These are phyloP conservation scores for Champsocephalus gunnari DNA, from an alignment of 2,797 vertebrate species.

Conservation along the genomic window DNA sequence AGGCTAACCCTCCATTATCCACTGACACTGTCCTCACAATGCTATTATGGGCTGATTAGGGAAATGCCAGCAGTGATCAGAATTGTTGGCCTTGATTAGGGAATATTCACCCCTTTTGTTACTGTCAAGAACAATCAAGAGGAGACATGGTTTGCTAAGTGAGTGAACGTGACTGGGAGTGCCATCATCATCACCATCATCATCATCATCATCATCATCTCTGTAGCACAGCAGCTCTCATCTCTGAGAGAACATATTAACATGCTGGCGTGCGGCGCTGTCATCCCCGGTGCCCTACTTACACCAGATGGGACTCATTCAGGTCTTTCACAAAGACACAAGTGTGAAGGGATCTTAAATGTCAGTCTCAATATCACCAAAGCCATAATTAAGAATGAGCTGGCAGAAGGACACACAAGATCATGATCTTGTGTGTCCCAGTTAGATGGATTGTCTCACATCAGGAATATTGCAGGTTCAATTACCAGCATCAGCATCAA, in stretches of 20 bases:
- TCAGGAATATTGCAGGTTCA: slow-evolving; percentile 8
- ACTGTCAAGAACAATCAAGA: slow-evolving; percentile 69
- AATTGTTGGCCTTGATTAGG: slow-evolving; percentile 59
- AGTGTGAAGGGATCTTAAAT: slow-evolving; percentile 67
- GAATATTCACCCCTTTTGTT: slow-evolving; percentile 66
- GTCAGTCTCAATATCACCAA: slow-evolving; percentile 63
- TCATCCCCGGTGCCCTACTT: slow-evolving; percentile 72
- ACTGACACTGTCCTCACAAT: slow-evolving; percentile 56
- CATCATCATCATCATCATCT: background rate
- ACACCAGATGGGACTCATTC: slow-evolving; percentile 77
- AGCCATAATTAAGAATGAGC: slow-evolving; percentile 55
- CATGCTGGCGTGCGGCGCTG: slow-evolving; percentile 46
- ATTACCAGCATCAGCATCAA: background rate
- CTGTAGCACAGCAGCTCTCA: slow-evolving; percentile 44
- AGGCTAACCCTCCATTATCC: slow-evolving; percentile 55
- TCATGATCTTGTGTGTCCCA: slow-evolving; percentile 25
- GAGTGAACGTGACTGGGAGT: slow-evolving; percentile 66
- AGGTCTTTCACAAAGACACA: slow-evolving; percentile 64
- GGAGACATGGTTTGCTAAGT: slow-evolving; percentile 54
- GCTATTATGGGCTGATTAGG: slow-evolving; percentile 66
- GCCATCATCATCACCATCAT: slow-evolving; percentile 50
- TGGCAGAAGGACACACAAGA: slow-evolving; percentile 35
- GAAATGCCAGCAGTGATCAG: slow-evolving; percentile 65
- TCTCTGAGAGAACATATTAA: slow-evolving; percentile 65
- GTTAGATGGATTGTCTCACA: slow-evolving; percentile 18